Base-by-base conservation (phyloP, 2,888 invertebrate genomes). In the Athalia circularis region DNA sequence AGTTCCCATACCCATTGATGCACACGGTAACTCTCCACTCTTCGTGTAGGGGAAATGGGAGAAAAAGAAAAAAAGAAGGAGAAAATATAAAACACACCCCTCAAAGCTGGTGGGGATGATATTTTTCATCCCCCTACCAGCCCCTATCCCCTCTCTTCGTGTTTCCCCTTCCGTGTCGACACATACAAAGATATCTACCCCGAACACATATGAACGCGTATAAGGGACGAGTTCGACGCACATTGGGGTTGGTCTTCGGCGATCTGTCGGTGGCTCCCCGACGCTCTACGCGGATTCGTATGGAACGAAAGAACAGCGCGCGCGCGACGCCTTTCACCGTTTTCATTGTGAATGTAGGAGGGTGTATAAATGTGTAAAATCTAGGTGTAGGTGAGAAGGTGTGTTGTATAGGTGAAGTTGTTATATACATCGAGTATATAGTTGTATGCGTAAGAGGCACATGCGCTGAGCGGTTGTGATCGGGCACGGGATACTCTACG, bases 21-120 rank as follows among this genome's bases (percentile, higher is more conserved):
- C 29, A 29, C 29, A 29, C 29, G 29, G 29, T 29, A 29, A n/a
- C 54, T 8, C 54, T 8, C 54, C 4, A 11, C 54, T 54, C 54
- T 54, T 54, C n/a, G 13, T n/a, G 8, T n/a, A 59, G 59, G 13
- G 13, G 59, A 11, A 59, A n/a, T 3, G 13, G 77, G 43, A 75
- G 74, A 79, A 80, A 50, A 72, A 81, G 80, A 79, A 82, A 83
- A 82, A 79, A 79, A 65, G 68, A 81, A 80, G 77, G 80, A 83
- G 29, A 29, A 29, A 29, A 29, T 29, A 0, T 29, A 29, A 29
- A 29, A 29, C 29, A 29, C 29, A 29, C 29, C 29, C 29, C 29
- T 29, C 29, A 29, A 29, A 29, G 29, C 0, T 59, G 59, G 59
- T 11, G 59, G 59, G 59, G 59, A 59, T 59, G 59, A 59, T 11